Conservation (phyloP, 2,113 vertebrate genomes). For the Gadus chalcogrammus region DNA sequence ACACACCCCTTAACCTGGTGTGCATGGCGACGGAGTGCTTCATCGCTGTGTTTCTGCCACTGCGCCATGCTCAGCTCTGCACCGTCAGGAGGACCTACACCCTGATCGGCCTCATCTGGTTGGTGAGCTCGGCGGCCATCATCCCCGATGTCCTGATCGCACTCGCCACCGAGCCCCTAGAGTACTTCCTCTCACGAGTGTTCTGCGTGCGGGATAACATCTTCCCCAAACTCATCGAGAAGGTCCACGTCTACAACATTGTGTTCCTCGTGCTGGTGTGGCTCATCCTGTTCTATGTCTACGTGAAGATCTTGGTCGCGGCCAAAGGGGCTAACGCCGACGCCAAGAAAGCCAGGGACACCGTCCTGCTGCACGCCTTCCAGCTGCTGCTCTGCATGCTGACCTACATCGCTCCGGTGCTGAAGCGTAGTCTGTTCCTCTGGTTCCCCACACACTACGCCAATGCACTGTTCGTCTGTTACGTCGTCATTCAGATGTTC, state of each 20-base stretch:
- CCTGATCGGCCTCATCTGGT: conserved; percentile 60
- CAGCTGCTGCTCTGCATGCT: conserved; percentile 67
- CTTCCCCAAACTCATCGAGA: conserved; percentile 44
- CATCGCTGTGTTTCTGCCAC: conserved; percentile 61
- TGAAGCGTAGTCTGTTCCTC: conserved; percentile 12
- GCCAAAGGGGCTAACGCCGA: conserved; percentile 31
- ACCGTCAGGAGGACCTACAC: conserved; percentile 49
- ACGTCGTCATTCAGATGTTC: conserved; percentile 55
- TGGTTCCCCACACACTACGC: conserved; percentile 16
- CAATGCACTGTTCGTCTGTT: conserved; percentile 29
- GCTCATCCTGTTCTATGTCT: conserved; percentile 50
- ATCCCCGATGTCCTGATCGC: conserved; percentile 57
- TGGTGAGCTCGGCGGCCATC: conserved; percentile 3
- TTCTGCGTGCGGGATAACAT: conserved; percentile 32
- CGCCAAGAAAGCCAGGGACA: conserved; percentile 58
- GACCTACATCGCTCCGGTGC: conserved; percentile 36
- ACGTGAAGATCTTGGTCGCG: conserved; percentile 51
- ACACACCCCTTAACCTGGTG: conserved; percentile 55
- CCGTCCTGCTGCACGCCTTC: conserved; percentile 59
- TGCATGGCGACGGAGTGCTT: conserved; percentile 63
- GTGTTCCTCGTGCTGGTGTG: conserved; percentile 49
- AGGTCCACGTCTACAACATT: conserved; percentile 33
- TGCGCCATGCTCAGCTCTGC: conserved; percentile 58
- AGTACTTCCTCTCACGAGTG: conserved; percentile 43
- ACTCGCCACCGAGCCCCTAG: conserved; percentile 44